Base-by-base conservation (phyloP, 1,140 invertebrate genomes). In the Drosophila nasuta region DNA sequence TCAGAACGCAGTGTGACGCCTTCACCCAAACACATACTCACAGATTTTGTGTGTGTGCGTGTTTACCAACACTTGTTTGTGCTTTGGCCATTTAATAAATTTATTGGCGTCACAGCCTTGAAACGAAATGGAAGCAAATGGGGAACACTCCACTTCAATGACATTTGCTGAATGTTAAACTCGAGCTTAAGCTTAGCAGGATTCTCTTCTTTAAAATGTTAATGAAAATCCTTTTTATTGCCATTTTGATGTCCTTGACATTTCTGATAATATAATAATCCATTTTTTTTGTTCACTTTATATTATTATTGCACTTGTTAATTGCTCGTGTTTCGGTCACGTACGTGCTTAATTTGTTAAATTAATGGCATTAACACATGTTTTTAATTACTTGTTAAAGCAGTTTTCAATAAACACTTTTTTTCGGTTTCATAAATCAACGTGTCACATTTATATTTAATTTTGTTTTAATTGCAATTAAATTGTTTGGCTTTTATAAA, bases 41-140 rank as follows among this genome's bases (percentile, higher is more conserved):
- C 62, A 69, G 75, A 87, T 78, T 78, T 86, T 68, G 60, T 54
- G 74, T 17, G n/a, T 54, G 54, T 65, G 75, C 64, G 74, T 74
- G 65, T 69, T 51, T 72, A 28, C 64, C 60, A 52, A 49, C 59
- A 64, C 51, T 79, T 87, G 76, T 87, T 71, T 88, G 72, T 49
- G 71, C 73, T 80, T 56, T 80, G 77, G 77, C 68, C 83, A 88
- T 87, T 87, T 83, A 88, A 82, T 83, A 83, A 87, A 87, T 87
- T 87, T 88, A 87, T 87, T 75, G 80, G 77, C 73, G 58, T 51
- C 69, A 56, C 58, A 71, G 77, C 70, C 83, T 77, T 88, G 83
- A 82, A 87, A 77, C 57, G 49, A 62, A 45, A 48, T 43, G 30
- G 43, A 10, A 8, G 20, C 20, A 51, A 43, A 51, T 25, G 60